Evolutionary conservation across 2,113 vertebrate genomes (phyloP).

Genomic region (Tauraco erythrolophus): DNA sequence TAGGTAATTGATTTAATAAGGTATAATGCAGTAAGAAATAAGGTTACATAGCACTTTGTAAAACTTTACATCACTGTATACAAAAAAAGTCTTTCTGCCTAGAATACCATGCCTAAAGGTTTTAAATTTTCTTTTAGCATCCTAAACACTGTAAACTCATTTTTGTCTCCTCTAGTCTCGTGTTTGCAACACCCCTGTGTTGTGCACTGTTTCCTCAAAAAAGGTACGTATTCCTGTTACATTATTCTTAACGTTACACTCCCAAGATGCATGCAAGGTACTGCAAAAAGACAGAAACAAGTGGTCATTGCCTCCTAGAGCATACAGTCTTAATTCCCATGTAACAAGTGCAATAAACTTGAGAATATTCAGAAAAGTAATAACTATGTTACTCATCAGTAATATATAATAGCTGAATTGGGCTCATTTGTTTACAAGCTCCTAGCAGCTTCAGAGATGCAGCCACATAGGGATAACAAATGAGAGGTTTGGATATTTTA

Average conservation of each 20-base stretch:
- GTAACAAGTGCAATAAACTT: background rate
- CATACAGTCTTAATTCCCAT: background rate
- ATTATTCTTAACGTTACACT: background rate
- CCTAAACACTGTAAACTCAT: background rate
- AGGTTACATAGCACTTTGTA: background rate
- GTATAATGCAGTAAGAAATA: background rate
- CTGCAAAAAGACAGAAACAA: background rate
- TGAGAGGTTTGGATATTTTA: background rate
- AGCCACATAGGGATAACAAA: background rate
- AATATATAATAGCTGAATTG: background rate
- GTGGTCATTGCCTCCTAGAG: background rate
- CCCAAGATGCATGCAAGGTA: background rate
- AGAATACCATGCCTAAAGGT: background rate
- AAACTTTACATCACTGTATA: background rate
- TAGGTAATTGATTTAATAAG: background rate
- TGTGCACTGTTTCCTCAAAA: conserved; percentile 98
- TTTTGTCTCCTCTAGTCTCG: conserved; percentile 82
- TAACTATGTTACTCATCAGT: background rate
- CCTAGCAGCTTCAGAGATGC: background rate
- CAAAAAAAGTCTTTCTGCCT: background rate
- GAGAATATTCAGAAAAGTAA: background rate
- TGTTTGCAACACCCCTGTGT: conserved; percentile 96
- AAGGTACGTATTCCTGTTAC: conserved; percentile 79
- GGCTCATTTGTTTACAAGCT: background rate
- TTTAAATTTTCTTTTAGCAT: background rate